Conservation (phyloP, 2,888 invertebrate species). For the Noctua fimbriata region DNA sequence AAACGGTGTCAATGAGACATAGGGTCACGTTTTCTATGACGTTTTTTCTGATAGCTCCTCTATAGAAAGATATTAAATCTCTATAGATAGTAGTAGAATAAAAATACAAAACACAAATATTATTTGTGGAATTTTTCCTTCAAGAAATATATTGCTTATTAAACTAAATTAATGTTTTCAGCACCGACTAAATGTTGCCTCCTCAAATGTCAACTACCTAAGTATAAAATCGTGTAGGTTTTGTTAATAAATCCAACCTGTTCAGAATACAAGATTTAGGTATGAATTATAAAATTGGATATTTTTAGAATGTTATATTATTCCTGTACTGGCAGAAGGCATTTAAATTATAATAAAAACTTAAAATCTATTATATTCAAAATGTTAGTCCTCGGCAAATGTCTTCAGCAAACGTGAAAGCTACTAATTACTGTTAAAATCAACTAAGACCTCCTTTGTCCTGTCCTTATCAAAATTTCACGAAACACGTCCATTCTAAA, state of each 20-base stretch:
- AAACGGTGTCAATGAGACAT: no score
- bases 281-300: neutral
- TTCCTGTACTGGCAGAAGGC: neutral
- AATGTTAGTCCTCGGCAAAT: neutral
- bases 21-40: no score
- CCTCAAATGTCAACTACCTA: neutral
- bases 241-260: neutral
- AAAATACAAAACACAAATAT: neutral
- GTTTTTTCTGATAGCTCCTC: no score
- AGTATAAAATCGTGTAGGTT: neutral
- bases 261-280: neutral
- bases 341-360: neutral
- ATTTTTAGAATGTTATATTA: neutral
- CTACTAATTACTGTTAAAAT: slow-evolving; percentile 18
- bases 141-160: neutral
- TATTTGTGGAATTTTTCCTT: neutral
- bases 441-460: neutral
- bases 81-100: no score
- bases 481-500: slow-evolving; percentile 11
- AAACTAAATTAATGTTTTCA: neutral
- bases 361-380: neutral
- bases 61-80: no score
- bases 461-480: slow-evolving; percentile 40
- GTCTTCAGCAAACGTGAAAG: neutral
- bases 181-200: neutral